Percentiles rank a stretch among this genome's conserved stretches.
Evolutionary conservation across 1,140 invertebrate genomes (phyloP).

Genomic region (Meteorus sp.): DNA sequence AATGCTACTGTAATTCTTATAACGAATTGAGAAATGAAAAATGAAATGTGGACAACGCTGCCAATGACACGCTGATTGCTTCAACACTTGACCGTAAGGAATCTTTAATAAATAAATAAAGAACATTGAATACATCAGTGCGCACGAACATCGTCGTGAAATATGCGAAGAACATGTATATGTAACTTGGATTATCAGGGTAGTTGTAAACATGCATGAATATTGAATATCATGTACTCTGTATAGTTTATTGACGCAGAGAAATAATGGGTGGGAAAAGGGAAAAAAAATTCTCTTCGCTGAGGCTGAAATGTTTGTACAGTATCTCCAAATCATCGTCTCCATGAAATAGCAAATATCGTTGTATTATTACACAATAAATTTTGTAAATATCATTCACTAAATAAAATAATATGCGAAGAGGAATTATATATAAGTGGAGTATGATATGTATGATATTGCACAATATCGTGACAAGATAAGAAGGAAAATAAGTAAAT

Average conservation of each 20-base stretch:
- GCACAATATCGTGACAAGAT: too few species aligned
- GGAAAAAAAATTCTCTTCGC: not conserved
- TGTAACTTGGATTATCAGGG: slow-evolving; percentile 26
- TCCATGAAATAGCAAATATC: not conserved
- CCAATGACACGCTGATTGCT: not conserved
- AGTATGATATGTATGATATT: too few species aligned
- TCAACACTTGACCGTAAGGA: too few species aligned
- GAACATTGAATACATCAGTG: too few species aligned
- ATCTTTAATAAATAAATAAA: not conserved
- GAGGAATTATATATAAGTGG: too few species aligned
- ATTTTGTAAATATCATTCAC: not conserved
- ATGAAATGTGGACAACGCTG: not conserved
- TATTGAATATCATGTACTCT: slow-evolving; percentile 8
- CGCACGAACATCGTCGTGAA: too few species aligned
- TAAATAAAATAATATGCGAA: too few species aligned
- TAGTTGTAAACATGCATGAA: slow-evolving; percentile 17
- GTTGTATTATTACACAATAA: not conserved
- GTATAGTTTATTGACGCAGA: slow-evolving; percentile 10
- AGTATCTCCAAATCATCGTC: not conserved
- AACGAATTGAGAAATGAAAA: too few species aligned
- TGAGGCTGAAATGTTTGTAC: slow-evolving; percentile 1
- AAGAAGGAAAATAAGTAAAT: too few species aligned
- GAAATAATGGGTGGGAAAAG: too few species aligned
- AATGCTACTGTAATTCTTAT: not conserved
- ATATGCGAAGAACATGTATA: not conserved